phyloP scores from a whole-genome alignment of 2,888 invertebrate genomes.

The Thysanoteuthis rhombus region DNA sequence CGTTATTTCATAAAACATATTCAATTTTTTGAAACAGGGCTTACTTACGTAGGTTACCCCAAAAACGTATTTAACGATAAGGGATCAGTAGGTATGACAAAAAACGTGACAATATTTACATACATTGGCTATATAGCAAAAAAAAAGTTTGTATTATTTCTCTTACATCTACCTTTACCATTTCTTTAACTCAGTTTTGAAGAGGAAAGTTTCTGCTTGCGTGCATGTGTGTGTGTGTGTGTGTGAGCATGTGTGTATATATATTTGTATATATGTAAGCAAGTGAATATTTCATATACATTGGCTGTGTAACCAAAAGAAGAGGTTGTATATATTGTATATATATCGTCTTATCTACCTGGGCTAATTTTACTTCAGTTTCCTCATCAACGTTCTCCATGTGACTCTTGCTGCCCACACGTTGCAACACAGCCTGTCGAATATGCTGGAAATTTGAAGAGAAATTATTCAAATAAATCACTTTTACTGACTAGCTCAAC shows the following conservation, averaged over 20 bases:
- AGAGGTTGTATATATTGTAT: constrained; percentile 23
- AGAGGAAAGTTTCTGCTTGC: not conserved
- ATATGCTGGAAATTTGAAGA: constrained; percentile 76
- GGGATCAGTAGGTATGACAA: too few relatives aligned
- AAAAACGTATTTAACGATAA: too few relatives aligned
- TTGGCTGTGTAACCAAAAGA: not conserved
- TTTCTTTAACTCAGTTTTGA: not conserved
- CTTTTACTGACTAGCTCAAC: not conserved
- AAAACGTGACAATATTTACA: too few relatives aligned
- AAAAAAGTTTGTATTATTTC: too few relatives aligned
- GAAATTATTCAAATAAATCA: constrained; percentile 20
- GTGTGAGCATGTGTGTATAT: not conserved
- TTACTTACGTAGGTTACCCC: too few relatives aligned
- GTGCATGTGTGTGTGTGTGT: not conserved
- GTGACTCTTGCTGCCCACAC: constrained; percentile 75
- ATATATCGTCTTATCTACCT: constrained; percentile 48
- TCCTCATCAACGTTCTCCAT: constrained; percentile 71
- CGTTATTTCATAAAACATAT: too few relatives aligned
- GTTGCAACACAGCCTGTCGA: constrained; percentile 85
- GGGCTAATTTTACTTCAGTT: constrained; percentile 64
- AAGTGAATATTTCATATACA: not conserved
- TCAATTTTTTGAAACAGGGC: too few relatives aligned
- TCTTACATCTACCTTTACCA: not conserved
- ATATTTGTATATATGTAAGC: not conserved
- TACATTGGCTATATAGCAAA: too few relatives aligned